These are phyloP conservation scores for Ascidia mentula DNA, from an alignment of 23 tunicate genomes.

Conservation along the genomic window DNA sequence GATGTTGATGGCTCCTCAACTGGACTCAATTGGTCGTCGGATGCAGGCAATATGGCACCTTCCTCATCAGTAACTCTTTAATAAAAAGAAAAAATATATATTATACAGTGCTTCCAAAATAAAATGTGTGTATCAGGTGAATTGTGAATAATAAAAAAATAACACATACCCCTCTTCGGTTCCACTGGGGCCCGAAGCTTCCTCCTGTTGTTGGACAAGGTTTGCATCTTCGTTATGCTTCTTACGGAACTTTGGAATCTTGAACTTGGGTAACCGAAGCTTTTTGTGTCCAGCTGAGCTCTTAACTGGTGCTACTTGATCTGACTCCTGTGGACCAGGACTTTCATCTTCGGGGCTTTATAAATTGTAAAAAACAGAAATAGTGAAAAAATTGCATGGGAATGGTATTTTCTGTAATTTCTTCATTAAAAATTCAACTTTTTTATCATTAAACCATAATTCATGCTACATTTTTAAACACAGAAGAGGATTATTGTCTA, in stretches of 20 bases:
- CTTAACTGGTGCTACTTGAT: neutral
- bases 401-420: no score
- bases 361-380: no score
- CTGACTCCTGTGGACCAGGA: neutral
- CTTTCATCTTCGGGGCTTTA: neutral
- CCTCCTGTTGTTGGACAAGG: neutral
- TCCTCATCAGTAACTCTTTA: neutral
- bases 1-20: slow-evolving; percentile 7
- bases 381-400: no score
- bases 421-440: no score
- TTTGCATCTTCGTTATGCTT: neutral
- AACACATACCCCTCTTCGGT: neutral
- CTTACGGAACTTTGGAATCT: neutral
- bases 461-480: no score
- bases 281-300: neutral
- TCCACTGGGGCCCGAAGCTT: neutral
- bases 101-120: no score
- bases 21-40: neutral
- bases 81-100: neutral
- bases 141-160: no score
- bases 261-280: neutral
- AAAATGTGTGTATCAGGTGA: no score
- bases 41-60: neutral
- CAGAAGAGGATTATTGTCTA: no score
- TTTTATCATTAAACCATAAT: no score